A percentile compares a stretch with the other conserved stretches of the same genome.
Conservation (phyloP, 2,888 invertebrate species). For the Stenodema calcarata region DNA sequence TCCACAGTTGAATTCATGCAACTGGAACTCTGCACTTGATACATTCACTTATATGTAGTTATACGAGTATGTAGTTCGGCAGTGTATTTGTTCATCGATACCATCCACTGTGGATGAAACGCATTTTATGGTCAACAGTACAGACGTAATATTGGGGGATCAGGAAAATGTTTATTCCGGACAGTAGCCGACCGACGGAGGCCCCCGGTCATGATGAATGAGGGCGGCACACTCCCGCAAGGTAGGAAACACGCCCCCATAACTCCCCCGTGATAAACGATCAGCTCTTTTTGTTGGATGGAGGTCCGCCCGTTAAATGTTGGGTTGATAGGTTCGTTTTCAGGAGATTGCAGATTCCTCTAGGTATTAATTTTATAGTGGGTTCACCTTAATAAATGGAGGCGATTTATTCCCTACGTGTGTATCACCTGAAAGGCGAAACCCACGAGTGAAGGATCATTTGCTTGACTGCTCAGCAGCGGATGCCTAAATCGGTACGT, state of each 20-base stretch:
- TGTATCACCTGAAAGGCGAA: background rate
- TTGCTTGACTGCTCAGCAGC: no score
- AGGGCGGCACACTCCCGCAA: background rate
- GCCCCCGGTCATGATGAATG: constrained; percentile 5
- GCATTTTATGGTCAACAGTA: background rate
- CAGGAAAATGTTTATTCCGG: background rate
- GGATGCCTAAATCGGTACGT: no score
- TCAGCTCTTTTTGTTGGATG: background rate
- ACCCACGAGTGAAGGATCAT: background rate
- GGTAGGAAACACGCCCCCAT: constrained; percentile 25
- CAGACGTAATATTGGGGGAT: background rate
- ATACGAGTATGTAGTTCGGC: no score
- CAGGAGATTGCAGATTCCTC: background rate
- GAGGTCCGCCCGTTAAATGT: background rate
- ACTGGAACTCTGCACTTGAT: no score
- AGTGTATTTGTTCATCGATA: no score
- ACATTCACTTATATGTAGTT: no score
- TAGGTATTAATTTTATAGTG: background rate
- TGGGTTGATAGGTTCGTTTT: constrained; percentile 2
- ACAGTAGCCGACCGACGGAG: background rate
- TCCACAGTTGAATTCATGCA: no score
- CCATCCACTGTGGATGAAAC: no score
- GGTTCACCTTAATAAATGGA: background rate
- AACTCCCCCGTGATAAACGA: constrained; percentile 10
- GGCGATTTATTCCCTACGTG: background rate